Evolutionary conservation across 2,797 vertebrate species (phyloP).

Genomic region (Sebastes matsubarae): DNA sequence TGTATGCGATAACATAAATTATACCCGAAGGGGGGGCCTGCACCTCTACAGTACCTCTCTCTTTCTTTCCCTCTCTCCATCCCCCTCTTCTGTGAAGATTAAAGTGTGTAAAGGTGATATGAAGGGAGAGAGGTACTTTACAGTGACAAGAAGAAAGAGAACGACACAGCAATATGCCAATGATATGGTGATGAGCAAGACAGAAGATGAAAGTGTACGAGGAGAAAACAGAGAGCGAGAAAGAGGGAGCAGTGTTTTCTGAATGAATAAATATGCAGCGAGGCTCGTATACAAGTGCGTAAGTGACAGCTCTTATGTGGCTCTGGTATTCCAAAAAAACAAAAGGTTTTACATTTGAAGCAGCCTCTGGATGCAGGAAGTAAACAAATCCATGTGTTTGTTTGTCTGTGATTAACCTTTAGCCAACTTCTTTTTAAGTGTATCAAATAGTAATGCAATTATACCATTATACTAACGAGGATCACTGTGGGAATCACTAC

Average conservation of each 20-base stretch:
- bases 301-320: not conserved
- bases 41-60: not conserved
- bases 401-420: conserved; percentile 32
- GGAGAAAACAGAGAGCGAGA: not conserved
- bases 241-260: conserved; percentile 16
- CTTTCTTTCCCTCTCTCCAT: not conserved
- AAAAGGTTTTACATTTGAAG: conserved; percentile 28
- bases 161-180: conserved; percentile 54
- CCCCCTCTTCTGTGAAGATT: conserved; percentile 44
- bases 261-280: conserved; percentile 39
- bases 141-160: conserved; percentile 43
- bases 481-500: not conserved
- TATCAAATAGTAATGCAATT: not conserved
- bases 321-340: conserved; percentile 7
- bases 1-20: conserved; percentile 54
- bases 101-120: conserved; percentile 38
- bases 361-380: conserved; percentile 7
- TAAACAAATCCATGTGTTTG: conserved; percentile 32
- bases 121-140: conserved; percentile 34
- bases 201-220: conserved; percentile 38
- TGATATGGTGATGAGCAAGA: conserved; percentile 57
- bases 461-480: not conserved
- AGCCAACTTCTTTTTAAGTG: not conserved
- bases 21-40: conserved; percentile 10
- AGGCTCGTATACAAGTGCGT: conserved; percentile 1